Evolutionary conservation across 1,140 invertebrate genomes (phyloP).

Genomic region (Neocloeon triangulifer): DNA sequence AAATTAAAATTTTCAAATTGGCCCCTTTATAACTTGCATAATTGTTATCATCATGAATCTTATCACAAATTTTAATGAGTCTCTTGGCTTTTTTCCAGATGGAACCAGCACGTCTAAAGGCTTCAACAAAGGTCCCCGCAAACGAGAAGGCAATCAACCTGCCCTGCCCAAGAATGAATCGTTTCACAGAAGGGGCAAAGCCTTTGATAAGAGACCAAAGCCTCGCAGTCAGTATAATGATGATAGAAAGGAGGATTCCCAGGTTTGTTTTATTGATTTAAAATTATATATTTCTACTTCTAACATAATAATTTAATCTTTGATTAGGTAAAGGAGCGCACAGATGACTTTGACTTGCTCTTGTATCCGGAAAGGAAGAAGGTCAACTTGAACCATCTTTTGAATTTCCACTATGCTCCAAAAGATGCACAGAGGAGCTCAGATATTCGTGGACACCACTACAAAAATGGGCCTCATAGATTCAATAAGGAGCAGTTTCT

Average conservation of each 20-base stretch:
- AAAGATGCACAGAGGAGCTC: slow-evolving; percentile 13
- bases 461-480: slow-evolving; percentile 29
- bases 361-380: slow-evolving; percentile 67
- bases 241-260: slow-evolving; percentile 45
- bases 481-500: slow-evolving; percentile 86
- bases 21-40: no score
- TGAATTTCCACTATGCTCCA: slow-evolving; percentile 56
- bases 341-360: slow-evolving; percentile 58
- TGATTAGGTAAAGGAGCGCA: slow-evolving; percentile 28
- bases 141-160: no score
- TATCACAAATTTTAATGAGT: no score
- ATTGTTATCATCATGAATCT: no score
- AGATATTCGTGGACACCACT: no score
- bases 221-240: slow-evolving; percentile 37
- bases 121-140: no score
- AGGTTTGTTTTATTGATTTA: slow-evolving; percentile 20
- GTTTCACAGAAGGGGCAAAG: slow-evolving; percentile 32
- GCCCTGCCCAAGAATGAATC: no score
- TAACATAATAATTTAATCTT: no score
- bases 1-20: no score
- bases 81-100: no score
- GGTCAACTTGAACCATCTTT: slow-evolving; percentile 75
- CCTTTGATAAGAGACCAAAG: slow-evolving; percentile 50
- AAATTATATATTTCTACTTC: no score
- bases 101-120: no score